A percentile compares a stretch with the other conserved stretches of the same genome.
Conservation (phyloP, 2,113 vertebrate genomes). For the Eupsittula cactorum region DNA sequence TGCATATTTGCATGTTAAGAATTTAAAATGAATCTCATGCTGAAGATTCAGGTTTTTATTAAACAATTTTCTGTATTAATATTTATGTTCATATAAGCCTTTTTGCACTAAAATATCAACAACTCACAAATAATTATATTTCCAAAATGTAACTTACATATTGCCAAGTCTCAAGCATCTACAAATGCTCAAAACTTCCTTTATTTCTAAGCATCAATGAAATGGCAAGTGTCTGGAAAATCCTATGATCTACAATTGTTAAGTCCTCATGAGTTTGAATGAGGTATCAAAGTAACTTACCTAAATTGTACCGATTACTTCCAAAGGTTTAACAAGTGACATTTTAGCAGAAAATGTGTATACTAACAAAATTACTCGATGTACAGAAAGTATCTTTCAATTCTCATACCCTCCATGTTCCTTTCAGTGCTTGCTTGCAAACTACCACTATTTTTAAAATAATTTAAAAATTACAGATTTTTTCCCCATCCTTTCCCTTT, state of each 20-base stretch:
- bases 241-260: neutral
- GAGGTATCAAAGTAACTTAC: neutral
- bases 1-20: neutral
- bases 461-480: neutral
- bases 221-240: neutral
- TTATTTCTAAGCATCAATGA: neutral
- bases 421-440: neutral
- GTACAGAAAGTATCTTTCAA: neutral
- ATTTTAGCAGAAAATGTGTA: neutral
- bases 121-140: neutral
- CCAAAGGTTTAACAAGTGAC: neutral
- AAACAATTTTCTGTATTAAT: neutral
- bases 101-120: neutral
- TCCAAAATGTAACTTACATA: neutral
- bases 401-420: neutral
- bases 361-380: neutral
- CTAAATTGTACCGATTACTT: neutral
- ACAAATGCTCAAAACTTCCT: neutral
- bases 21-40: neutral
- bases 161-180: neutral
- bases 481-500: fast-evolving
- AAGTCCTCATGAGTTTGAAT: neutral
- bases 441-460: neutral
- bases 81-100: neutral
- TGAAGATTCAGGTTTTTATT: neutral